Evolutionary conservation across 2,888 invertebrate species (phyloP), one percentile per base, ranked within the genome.

Genomic region (Drosophila tripunctata): DNA sequence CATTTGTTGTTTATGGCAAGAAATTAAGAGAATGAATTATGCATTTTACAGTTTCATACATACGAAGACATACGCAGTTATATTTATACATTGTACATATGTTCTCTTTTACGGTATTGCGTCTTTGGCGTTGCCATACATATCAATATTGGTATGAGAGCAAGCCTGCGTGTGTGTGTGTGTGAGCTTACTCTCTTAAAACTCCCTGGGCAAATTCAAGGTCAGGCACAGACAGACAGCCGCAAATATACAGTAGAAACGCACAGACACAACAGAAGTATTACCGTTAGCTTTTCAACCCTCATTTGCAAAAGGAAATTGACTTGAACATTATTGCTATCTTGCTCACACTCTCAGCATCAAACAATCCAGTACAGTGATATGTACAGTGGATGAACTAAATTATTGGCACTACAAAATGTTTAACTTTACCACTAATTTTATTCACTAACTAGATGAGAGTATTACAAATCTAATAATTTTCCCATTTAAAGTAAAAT

Each of bases 121-220:
- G 55, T 55, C 36, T 24, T 27, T 55, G 10, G 43, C 17, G 21
- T 54, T 44, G 10, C 15, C 41, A 51, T 38, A 36, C 15, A 38
- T 15, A n/a, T 5, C 2, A 38, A 35, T n/a, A n/a, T n/a, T n/a
- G n/a, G n/a, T n/a, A n/a, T n/a, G n/a, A n/a, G n/a, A n/a, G n/a
- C 15, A 45, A 15, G 30, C 35, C 41, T 36, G 14, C 15, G 24
- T 45, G 27, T 64, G 0, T 30, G 17, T 36, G 8, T 12, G 24
- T 12, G 27, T 12, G 12, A 43, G 21, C 31, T 27, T 27, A 44
- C 41, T 55, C 47, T 27, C 44, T 31, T 38, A 41, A 31, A 61
- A 66, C 71, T 66, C 66, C 75, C 57, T 63, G 38, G 61, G 36
- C 36, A 62, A 75, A 69, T 73, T 73, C 73, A 73, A 73, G 73